Percentiles rank a stretch among this genome's conserved stretches.
phyloP scores from a whole-genome alignment of 2,888 invertebrate species.

The Cylloceria caligata region DNA sequence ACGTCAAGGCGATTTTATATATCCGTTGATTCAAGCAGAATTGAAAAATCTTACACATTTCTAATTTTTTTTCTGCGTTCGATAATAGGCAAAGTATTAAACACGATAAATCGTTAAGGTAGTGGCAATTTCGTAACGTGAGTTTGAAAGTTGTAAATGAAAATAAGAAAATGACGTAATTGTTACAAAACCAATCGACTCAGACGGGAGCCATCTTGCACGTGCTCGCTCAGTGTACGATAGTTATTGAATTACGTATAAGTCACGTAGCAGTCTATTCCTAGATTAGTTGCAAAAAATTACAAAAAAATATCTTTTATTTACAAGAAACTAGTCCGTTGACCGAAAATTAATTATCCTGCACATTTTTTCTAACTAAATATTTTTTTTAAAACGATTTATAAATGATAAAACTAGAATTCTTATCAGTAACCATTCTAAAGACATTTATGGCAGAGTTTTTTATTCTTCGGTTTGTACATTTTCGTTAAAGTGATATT shows the following conservation, averaged over 20 bases:
- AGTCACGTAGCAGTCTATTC: conserved; percentile 25
- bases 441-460: not conserved
- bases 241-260: conserved; percentile 4
- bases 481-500: not conserved
- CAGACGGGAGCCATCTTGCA: conserved; percentile 10
- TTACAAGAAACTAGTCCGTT: not conserved
- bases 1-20: too few species aligned
- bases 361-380: not conserved
- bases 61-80: not conserved
- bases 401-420: not conserved
- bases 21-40: not conserved
- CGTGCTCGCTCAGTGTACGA: not conserved
- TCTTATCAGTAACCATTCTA: not conserved
- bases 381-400: not conserved
- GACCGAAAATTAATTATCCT: not conserved
- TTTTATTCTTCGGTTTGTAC: not conserved
- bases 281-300: not conserved
- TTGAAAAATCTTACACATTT: not conserved
- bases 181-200: conserved; percentile 17
- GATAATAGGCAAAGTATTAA: not conserved
- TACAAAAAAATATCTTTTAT: not conserved
- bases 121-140: not conserved
- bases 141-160: conserved; percentile 1
- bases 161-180: conserved; percentile 14
- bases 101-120: not conserved